These are phyloP conservation scores for Sceliomorpha sp. DNA, from an alignment of 2,888 invertebrate genomes.

Conservation along the genomic window DNA sequence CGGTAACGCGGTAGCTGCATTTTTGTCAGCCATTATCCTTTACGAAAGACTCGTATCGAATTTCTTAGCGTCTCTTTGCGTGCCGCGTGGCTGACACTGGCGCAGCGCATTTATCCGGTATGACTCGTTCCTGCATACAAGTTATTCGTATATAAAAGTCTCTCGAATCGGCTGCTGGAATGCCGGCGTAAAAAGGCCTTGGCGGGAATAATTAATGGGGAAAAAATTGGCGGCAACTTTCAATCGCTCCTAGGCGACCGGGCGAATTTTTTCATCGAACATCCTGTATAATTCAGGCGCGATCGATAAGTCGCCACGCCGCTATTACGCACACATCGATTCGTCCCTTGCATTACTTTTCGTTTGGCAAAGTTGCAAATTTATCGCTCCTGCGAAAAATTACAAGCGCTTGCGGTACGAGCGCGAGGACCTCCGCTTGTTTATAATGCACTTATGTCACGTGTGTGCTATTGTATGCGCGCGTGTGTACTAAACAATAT, in stretches of 20 bases:
- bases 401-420: too few relatives aligned
- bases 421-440: too few relatives aligned
- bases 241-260: conserved; percentile 59
- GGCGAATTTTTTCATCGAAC: conserved; percentile 29
- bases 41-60: conserved; percentile 37
- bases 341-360: conserved; percentile 6
- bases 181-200: conserved; percentile 64
- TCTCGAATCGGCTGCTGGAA: conserved; percentile 56
- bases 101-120: conserved; percentile 35
- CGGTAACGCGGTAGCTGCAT: conserved; percentile 28
- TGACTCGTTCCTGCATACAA: conserved; percentile 28
- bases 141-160: conserved; percentile 38
- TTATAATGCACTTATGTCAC: too few relatives aligned
- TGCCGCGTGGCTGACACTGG: conserved; percentile 19
- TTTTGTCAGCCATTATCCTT: conserved; percentile 38
- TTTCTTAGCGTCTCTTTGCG: conserved; percentile 35
- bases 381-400: too few relatives aligned
- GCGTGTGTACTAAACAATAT: too few relatives aligned
- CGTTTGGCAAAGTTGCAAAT: too few relatives aligned
- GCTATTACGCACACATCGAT: neutral
- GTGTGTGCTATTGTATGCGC: too few relatives aligned
- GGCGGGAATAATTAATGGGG: conserved; percentile 64
- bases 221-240: conserved; percentile 67
- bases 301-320: conserved; percentile 12
- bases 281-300: conserved; percentile 33